Conservation (phyloP, 2,888 invertebrate genomes). For the Brachynemurus nebulosus region DNA sequence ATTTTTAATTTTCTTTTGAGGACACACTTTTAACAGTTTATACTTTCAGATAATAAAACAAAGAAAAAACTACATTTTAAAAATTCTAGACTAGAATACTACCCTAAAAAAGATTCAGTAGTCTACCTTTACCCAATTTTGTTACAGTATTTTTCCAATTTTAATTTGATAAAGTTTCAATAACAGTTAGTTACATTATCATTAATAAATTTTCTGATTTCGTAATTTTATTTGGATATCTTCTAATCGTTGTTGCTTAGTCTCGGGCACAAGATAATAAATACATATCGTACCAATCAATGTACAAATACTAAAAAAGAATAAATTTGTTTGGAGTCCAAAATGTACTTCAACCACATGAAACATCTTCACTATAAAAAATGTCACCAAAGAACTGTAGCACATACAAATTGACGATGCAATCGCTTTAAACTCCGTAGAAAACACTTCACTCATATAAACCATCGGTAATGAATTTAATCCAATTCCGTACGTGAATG, state of each 20-base stretch:
- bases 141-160: too few relatives aligned
- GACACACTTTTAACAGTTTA: too few relatives aligned
- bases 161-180: too few relatives aligned
- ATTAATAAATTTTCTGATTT: constrained; percentile 12
- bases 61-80: too few relatives aligned
- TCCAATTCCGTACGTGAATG: constrained; percentile 30
- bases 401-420: constrained; percentile 34
- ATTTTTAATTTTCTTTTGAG: too few relatives aligned
- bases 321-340: constrained; percentile 27
- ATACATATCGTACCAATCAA: constrained; percentile 24
- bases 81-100: too few relatives aligned
- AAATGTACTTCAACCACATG: constrained; percentile 22
- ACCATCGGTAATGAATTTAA: constrained; percentile 32
- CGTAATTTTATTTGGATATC: constrained; percentile 24
- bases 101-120: too few relatives aligned
- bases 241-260: constrained; percentile 18
- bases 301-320: constrained; percentile 25
- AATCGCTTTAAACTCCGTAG: constrained; percentile 32
- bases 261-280: constrained; percentile 27
- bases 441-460: constrained; percentile 32
- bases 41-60: too few relatives aligned
- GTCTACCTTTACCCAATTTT: too few relatives aligned
- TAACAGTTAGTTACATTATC: too few relatives aligned
- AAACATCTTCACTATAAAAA: constrained; percentile 28
- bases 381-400: constrained; percentile 28